Conservation (phyloP, 2,113 vertebrate genomes). For the Aegotheles bennettii region DNA sequence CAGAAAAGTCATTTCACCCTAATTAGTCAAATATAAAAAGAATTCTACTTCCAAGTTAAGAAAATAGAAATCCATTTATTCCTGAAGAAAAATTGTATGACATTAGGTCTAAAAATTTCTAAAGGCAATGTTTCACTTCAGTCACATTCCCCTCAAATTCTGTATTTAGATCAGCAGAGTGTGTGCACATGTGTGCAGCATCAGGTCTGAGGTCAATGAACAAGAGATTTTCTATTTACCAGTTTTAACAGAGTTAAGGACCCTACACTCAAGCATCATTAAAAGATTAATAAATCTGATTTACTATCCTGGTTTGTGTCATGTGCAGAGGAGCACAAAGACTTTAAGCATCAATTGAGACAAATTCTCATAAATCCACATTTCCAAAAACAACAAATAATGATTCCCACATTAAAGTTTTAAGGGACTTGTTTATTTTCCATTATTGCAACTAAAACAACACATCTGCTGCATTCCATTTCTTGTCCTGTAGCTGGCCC, state of each 20-base stretch:
- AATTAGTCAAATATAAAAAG: background rate
- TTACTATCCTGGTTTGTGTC: background rate
- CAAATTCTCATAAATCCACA: background rate
- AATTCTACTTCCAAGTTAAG: background rate
- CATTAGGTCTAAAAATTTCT: background rate
- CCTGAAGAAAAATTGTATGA: background rate
- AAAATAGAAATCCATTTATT: background rate
- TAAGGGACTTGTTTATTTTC: background rate
- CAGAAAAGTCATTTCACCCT: background rate
- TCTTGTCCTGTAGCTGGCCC: background rate
- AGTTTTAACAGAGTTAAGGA: background rate
- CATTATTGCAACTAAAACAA: background rate
- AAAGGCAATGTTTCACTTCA: background rate
- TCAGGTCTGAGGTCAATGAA: background rate
- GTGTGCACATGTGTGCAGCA: fast-evolving
- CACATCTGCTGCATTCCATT: background rate
- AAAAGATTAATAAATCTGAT: background rate
- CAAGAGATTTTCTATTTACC: background rate
- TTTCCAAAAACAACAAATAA: background rate
- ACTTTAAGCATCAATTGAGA: background rate
- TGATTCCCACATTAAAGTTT: background rate
- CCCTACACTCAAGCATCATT: background rate
- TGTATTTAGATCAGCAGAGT: background rate
- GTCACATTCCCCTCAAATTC: background rate
- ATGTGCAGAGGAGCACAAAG: background rate